A percentile compares a stretch with the other conserved stretches of the same genome.
Evolutionary conservation across 2,888 invertebrate genomes (phyloP).

Genomic region (Orthosia gracilis): DNA sequence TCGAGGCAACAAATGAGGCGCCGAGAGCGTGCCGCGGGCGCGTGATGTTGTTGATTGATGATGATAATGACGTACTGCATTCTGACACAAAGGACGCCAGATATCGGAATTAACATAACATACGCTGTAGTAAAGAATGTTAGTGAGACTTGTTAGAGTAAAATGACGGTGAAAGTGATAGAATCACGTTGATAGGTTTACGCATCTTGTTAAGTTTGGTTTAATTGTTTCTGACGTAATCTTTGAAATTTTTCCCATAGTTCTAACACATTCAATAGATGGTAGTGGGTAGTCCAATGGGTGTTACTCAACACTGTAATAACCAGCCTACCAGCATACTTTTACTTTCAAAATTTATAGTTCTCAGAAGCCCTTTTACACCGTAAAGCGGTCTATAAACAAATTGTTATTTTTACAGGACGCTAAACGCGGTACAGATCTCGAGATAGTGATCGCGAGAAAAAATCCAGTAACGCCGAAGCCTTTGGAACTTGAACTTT

Average conservation of each 20-base stretch:
- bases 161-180: neutral
- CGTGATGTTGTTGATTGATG: conserved; percentile 84
- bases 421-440: conserved; percentile 94
- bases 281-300: neutral
- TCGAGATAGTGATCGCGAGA: conserved; percentile 95
- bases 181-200: neutral
- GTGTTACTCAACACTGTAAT: conserved; percentile 1
- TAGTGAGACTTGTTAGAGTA: neutral
- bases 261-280: neutral
- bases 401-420: conserved; percentile 90
- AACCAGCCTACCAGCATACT: neutral
- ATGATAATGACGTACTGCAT: conserved; percentile 76
- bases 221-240: conserved; percentile 25
- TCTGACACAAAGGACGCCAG: conserved; percentile 61
- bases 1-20: conserved; percentile 75
- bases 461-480: conserved; percentile 95
- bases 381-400: neutral
- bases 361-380: neutral
- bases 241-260: conserved; percentile 1
- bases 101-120: conserved; percentile 59
- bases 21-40: conserved; percentile 68
- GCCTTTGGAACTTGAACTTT: conserved; percentile 95
- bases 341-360: conserved; percentile 16
- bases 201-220: neutral
- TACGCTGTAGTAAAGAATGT: conserved; percentile 3